phyloP scores from a whole-genome alignment of 1,140 invertebrate genomes.

The Phocides pigmalion region DNA sequence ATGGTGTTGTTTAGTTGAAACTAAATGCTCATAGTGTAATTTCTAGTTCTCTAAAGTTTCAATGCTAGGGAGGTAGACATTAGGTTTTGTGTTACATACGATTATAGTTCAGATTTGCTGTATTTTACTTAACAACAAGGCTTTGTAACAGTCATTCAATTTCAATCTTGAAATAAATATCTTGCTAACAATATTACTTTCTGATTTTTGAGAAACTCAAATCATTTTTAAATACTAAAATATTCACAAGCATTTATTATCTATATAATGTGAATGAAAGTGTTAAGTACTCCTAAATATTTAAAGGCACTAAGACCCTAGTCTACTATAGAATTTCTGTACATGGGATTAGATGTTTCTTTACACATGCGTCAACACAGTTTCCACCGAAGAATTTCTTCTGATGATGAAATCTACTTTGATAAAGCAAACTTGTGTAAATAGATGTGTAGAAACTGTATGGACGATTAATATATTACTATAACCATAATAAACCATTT shows the following conservation, averaged over 20 bases:
- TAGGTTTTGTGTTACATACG: conserved; percentile 9
- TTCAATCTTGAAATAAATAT: background rate
- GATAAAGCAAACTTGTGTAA: conserved; percentile 6
- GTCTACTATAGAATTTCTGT: conserved; percentile 74
- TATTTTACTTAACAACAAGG: conserved; percentile 14
- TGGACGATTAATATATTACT: conserved; percentile 33
- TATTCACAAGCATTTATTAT: conserved; percentile 22
- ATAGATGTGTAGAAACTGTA: conserved; percentile 30
- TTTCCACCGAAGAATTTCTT: conserved; percentile 13
- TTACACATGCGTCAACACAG: conserved; percentile 35
- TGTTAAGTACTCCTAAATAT: conserved; percentile 68
- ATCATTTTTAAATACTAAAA: conserved; percentile 8
- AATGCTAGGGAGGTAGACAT: conserved; percentile 2
- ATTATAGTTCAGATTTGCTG: background rate
- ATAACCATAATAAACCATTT: conserved; percentile 37
- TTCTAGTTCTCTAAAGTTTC: background rate
- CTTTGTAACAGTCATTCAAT: conserved; percentile 7
- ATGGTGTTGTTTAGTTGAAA: background rate
- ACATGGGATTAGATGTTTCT: conserved; percentile 52
- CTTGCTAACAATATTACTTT: conserved; percentile 2
- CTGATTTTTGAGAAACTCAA: no score
- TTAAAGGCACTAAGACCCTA: conserved; percentile 78
- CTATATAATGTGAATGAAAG: conserved; percentile 15
- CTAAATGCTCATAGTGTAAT: background rate
- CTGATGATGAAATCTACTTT: background rate